Conservation (phyloP, 1,140 invertebrate species). For the Augochlora pura region DNA sequence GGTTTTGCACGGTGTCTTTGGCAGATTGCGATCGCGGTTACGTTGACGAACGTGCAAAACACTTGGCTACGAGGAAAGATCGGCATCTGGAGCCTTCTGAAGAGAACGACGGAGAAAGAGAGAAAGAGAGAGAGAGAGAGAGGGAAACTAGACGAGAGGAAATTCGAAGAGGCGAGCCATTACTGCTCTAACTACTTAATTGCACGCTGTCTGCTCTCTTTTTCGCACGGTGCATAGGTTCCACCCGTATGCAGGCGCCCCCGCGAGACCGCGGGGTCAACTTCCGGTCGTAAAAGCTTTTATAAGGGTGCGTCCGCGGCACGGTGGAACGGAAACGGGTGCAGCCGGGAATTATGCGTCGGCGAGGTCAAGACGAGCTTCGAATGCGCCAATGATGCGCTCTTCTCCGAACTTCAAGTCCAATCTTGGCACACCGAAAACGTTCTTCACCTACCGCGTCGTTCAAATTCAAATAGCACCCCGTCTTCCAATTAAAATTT, state of each 20-base stretch:
- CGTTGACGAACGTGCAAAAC: background rate
- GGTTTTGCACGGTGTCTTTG: constrained; percentile 17
- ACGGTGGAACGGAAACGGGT: constrained; percentile 60
- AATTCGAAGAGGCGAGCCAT: background rate
- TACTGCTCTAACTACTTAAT: constrained; percentile 33
- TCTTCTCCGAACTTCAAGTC: background rate
- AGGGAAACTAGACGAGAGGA: background rate
- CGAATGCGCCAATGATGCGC: background rate
- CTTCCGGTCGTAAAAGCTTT: constrained; percentile 73
- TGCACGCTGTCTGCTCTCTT: background rate
- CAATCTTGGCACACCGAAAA: no score
- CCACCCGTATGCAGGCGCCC: constrained; percentile 27
- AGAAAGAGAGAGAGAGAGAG: background rate
- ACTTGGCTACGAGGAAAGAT: background rate
- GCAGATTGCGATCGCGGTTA: background rate
- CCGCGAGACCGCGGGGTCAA: constrained; percentile 58
- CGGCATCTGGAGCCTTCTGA: background rate
- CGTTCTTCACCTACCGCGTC: no score
- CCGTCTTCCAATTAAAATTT: no score
- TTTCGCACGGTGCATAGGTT: constrained; percentile 20
- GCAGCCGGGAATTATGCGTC: constrained; percentile 53
- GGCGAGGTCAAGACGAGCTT: constrained; percentile 29
- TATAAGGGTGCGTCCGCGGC: constrained; percentile 67
- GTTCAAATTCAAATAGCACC: no score
- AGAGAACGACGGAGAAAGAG: background rate